Evolutionary conservation across 2,888 invertebrate genomes (phyloP), one percentile per base, ranked within the genome.

Genomic region (Parascotia fuliginaria): DNA sequence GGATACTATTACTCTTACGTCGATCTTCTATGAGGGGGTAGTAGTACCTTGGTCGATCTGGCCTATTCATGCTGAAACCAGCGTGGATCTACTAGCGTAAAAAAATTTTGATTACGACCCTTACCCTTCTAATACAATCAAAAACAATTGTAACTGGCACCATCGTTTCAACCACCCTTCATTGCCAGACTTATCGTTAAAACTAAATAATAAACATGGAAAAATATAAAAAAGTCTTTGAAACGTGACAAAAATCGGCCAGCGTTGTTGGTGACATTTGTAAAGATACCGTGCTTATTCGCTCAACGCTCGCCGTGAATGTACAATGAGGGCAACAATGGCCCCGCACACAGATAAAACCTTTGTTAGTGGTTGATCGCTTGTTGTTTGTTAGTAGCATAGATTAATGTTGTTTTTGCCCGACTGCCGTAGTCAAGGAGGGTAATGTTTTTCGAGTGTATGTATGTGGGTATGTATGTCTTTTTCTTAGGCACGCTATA

Each of bases 241-340:
- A 42, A 57, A 57, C 24, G 56, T 62, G 63, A 65, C 40, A 65
- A 65, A 60, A 57, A 45, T 13, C 13, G 13, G 41, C 50, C 51
- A 42, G 42, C 31, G 42, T 67, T 31, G 66, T 12, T 36, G 42
- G 34, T 66, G 66, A 66, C 66, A 56, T 63, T 55, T 66, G 61
- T 44, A 43, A 44, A 64, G 66, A 66, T 66, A 66, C 52, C 65
- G 56, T 48, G 60, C 60, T 64, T 58, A 61, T 49, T 51, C 33
- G 33, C 57, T 57, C 58, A 48, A 13, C 52, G 38, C 47, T 46
- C 49, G 57, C 46, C 34, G 48, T 62, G 67, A 66, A 66, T 66
- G 15, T 31, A 60, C 62, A 65, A 67, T 67, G 67, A 67, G 59
- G 61, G 11, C 3, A 67, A 31, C 67, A 67, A 67, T 57, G 13